Base-by-base conservation (phyloP, 2,797 vertebrate species). In the Lithobates sylvaticus region DNA sequence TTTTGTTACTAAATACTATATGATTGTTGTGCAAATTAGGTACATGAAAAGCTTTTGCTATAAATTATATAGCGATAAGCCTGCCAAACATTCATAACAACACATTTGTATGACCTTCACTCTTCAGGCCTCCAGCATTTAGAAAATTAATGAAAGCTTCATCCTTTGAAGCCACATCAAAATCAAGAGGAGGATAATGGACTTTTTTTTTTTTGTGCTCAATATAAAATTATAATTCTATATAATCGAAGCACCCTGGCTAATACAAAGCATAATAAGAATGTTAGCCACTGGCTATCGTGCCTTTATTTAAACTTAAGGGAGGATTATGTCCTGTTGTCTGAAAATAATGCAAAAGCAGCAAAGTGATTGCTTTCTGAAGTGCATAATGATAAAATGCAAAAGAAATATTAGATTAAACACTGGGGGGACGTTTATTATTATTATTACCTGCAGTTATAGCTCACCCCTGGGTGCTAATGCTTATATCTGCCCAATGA, bases 71-170 rank as follows among this genome's bases (percentile, higher is more conserved):
- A 74, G 72, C 26, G 72, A 44, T 44, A 74, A 74, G 39, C 72
- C 72, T 74, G 72, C 42, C 72, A 74, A 74, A 74, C 23, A 47
- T 44, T 74, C 72, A 74, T 44, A 74, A 74, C 72, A 74, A 74
- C n/a, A 42, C 39, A 74, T 74, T 47, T 74, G 72, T 42, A 47
- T 74, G 72, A 74, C 72, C 72, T 74, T 74, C 72, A 74, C 36
- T 74, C 26, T 74, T 47, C 72, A 74, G 42, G 72, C 72, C 72
- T 74, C 21, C 10, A 74, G 72, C 72, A 74, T 74, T 74, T 47
- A 36, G 39, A 44, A 74, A 47, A 74, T 74, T 74, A 74, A 21
- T 27, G 23, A 74, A 74, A 74, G 23, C n/a, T 44, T 47, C 72
- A 47, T 74, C 42, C 39, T 47, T 74, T 74, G 72, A 74, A 74